Conservation (phyloP, 2,888 invertebrate genomes). For the Onthophagus sagittarius region DNA sequence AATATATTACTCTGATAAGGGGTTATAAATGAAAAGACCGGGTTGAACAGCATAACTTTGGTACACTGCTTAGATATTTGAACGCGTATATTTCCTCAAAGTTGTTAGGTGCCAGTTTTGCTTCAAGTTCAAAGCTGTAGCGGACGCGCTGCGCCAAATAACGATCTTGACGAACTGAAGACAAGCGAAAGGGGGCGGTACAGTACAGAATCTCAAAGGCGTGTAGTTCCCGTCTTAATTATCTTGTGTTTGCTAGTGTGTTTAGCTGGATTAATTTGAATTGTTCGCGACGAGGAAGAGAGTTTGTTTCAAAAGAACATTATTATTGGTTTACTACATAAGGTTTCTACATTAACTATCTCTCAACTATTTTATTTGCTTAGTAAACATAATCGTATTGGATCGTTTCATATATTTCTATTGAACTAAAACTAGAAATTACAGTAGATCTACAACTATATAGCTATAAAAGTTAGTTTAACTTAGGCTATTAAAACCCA, state of each 20-base stretch:
- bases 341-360: no score
- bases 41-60: no score
- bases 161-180: not conserved
- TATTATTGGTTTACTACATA: not conserved
- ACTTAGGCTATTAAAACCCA: no score
- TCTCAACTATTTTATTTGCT: no score
- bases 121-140: not conserved
- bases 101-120: not conserved
- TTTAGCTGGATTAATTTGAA: not conserved
- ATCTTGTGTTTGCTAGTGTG: not conserved
- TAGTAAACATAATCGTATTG: no score
- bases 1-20: not conserved
- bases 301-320: not conserved
- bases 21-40: not conserved
- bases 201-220: not conserved
- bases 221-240: not conserved
- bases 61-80: not conserved
- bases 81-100: not conserved
- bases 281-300: not conserved
- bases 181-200: not conserved
- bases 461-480: no score
- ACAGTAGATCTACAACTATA: no score
- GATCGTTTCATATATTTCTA: no score
- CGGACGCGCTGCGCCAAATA: not conserved
- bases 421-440: no score